These are phyloP conservation scores for Poeciliopsis presidionis DNA, from an alignment of 2,797 vertebrate genomes.

Conservation along the genomic window DNA sequence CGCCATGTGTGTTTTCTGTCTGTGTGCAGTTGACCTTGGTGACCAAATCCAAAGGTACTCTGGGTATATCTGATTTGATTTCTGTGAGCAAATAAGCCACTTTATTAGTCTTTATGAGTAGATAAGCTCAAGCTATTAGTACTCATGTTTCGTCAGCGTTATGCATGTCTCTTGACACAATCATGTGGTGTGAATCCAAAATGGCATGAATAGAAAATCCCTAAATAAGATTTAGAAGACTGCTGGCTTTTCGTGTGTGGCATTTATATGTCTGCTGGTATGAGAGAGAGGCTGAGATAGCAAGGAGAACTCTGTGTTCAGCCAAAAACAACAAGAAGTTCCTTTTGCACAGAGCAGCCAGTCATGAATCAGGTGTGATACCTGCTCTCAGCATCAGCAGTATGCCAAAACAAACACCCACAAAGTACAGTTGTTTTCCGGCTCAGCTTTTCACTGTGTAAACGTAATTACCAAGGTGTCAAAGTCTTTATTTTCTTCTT, in stretches of 20 bases:
- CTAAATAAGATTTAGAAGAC: slow-evolving; percentile 47
- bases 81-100: slow-evolving; percentile 11
- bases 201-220: slow-evolving; percentile 31
- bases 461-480: slow-evolving; percentile 76
- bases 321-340: slow-evolving; percentile 79
- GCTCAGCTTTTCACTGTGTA: slow-evolving; percentile 53
- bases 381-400: slow-evolving; percentile 64
- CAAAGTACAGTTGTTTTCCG: slow-evolving; percentile 46
- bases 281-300: slow-evolving; percentile 58
- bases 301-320: slow-evolving; percentile 46
- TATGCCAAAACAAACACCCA: slow-evolving; percentile 78
- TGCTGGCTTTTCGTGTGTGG: slow-evolving; percentile 11
- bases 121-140: slow-evolving; percentile 9
- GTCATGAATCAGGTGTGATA: slow-evolving; percentile 86
- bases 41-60: slow-evolving; percentile 21
- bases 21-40: slow-evolving; percentile 28
- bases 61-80: slow-evolving; percentile 27
- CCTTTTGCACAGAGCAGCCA: slow-evolving; percentile 74
- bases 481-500: slow-evolving; percentile 74
- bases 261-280: slow-evolving; percentile 19
- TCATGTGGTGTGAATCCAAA: slow-evolving; percentile 18
- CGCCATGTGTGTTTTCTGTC: slow-evolving; percentile 45
- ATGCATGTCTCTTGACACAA: slow-evolving; percentile 13
- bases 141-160: slow-evolving; percentile 17
- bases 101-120: slow-evolving; percentile 5